Evolutionary conservation across 2,888 invertebrate genomes (phyloP), one percentile per base, ranked within the genome.

Genomic region (Epirrhoe tristata): DNA sequence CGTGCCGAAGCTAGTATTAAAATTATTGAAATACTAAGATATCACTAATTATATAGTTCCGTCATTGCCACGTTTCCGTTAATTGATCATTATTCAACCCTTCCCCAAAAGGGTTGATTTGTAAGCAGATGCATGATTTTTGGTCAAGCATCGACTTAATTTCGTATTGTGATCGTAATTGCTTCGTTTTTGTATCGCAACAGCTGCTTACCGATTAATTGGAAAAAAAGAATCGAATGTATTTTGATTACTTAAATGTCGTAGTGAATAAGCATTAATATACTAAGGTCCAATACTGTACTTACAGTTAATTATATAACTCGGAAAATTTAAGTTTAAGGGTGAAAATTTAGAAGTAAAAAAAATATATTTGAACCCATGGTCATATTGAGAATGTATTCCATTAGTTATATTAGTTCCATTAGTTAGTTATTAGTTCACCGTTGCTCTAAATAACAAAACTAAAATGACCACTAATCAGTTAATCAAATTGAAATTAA

Each of bases 81-180:
- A 88, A 90, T 90, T 88, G 84, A 84, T 83, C 84, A 85, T 88
- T 86, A 88, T 87, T 77, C 74, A 74, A 81, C 80, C 78, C 83
- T 78, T 80, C 81, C 80, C 79, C 77, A 79, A 87, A 88, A 88
- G 90, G 90, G 67, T 63, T 67, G 58, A 46, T 57, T 46, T 86
- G 67, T 74, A 75, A 83, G 86, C 92, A 93, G 91, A 92, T 93
- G 92, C 78, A 84, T 88, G 89, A 89, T 87, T 88, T 87, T 82
- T 77, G 82, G 84, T 81, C 82, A 82, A 84, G 83, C 86, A 82
- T 85, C 80, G 70, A 74, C 75, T 86, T 88, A 86, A 90, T 88
- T 86, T 78, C 79, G 79, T 85, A 72, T 68, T 68, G 61, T 55
- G 64, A 64, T 67, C 60, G 71, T 74, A 74, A 74, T 74, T 74